These are phyloP conservation scores for Leptura quadrifasciata DNA, from an alignment of 2,888 invertebrate genomes.

Conservation along the genomic window DNA sequence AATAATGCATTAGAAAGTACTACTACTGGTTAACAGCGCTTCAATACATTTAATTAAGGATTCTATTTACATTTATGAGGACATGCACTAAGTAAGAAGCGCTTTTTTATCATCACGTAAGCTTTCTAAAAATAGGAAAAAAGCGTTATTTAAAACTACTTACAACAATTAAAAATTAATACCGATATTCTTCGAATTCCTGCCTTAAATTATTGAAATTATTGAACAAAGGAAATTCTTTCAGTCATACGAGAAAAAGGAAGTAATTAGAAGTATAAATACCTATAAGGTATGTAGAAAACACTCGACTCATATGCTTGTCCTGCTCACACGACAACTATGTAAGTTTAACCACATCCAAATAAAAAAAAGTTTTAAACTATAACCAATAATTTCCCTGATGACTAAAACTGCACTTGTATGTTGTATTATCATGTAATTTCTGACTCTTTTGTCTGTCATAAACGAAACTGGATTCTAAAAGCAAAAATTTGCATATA, in stretches of 20 bases:
- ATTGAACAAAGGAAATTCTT: not conserved
- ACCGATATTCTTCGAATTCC: not conserved
- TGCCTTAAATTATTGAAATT: not conserved
- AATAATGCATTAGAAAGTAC: conserved; percentile 31
- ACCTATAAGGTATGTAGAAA: not conserved
- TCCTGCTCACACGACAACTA: not conserved
- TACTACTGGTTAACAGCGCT: conserved; percentile 24
- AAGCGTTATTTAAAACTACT: not conserved
- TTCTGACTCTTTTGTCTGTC: too few species aligned
- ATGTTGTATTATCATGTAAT: not conserved
- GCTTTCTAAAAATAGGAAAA: conserved; percentile 3
- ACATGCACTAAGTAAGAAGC: not conserved
- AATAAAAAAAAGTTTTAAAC: not conserved
- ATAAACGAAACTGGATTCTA: too few species aligned
- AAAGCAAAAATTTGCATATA: too few species aligned
- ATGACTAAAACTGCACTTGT: not conserved
- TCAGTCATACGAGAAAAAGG: not conserved
- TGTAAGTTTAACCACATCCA: not conserved
- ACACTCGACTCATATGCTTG: not conserved
- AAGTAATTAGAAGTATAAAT: conserved; percentile 4
- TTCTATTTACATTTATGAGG: conserved; percentile 2
- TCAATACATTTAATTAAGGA: conserved; percentile 7
- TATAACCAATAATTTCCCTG: not conserved
- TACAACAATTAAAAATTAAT: not conserved
- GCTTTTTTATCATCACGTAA: not conserved